Evolutionary conservation across 2,888 invertebrate genomes (phyloP), one percentile per base, ranked within the genome.

Genomic region (Protodeltote pygarga): DNA sequence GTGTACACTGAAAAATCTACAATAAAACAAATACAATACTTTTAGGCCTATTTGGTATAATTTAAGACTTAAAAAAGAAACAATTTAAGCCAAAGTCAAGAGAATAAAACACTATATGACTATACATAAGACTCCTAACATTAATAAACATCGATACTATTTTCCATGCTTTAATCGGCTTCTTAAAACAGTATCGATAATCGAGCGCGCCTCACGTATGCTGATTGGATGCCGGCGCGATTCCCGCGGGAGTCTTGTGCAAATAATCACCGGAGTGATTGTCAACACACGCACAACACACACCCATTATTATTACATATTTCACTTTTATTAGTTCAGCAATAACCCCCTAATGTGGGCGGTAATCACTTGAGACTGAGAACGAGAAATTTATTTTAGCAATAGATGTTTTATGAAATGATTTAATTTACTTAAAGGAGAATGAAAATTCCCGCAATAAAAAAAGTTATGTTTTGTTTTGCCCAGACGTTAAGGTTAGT

Each of bases 191-290:
- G 16, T 44, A 50, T 73, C 69, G 71, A 71, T 65, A 57, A 27
- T 35, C 54, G 50, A 55, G 47, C 37, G 37, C 42, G 44, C 45
- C 33, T 45, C 64, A 34, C 62, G 39, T 74, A 77, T 79, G 75
- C 69, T 79, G 73, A 79, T 79, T 73, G 74, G 59, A 54, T 52
- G 52, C 54, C 47, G 38, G 62, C 48, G 48, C 44, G 66, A 65
- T 73, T 71, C 83, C 82, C 85, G 72, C 75, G 85, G 81, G 86
- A 79, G 57, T 65, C 69, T 69, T 77, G 69, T 53, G 70, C 88
- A 89, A 89, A 89, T 89, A 91, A 89, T 89, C 86, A 85, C 74
- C 68, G 70, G 75, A 89, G 90, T 89, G 85, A 89, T 87, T 89
- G 89, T 91, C 89, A 89, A 90, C 89, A 90, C 71, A 79, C 82